These are phyloP conservation scores for Littorina saxatilis DNA, from an alignment of 1,140 invertebrate species.

Conservation along the genomic window DNA sequence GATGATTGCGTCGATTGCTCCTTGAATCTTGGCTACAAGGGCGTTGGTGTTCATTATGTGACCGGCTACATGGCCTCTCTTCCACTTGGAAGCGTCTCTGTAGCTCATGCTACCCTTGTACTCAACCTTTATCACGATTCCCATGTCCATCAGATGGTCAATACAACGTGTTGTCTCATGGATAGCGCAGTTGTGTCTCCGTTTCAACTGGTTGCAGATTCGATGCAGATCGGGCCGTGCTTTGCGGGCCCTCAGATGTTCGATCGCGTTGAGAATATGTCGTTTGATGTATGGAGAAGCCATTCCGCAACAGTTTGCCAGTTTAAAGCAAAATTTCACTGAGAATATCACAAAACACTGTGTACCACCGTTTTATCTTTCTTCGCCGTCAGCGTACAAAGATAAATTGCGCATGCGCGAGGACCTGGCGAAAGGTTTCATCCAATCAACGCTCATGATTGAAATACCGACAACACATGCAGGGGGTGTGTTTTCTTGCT, in stretches of 20 bases:
- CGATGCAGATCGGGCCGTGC: constrained; percentile 88
- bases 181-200: constrained; percentile 84
- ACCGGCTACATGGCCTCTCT: constrained; percentile 60
- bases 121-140: constrained; percentile 88
- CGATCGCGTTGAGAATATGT: constrained; percentile 88
- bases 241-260: constrained; percentile 87
- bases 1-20: constrained; percentile 61
- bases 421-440: no score
- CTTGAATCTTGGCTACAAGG: constrained; percentile 60
- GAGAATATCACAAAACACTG: constrained; percentile 9
- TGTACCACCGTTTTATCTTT: no score
- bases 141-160: constrained; percentile 84
- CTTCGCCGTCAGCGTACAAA: no score
- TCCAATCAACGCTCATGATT: no score
- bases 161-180: constrained; percentile 85
- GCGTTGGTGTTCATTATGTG: constrained; percentile 68
- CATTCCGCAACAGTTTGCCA: background rate
- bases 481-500: no score
- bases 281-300: constrained; percentile 79
- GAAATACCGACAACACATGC: no score
- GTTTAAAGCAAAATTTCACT: background rate
- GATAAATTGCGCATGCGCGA: no score
- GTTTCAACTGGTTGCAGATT: constrained; percentile 87
- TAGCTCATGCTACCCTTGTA: constrained; percentile 91
- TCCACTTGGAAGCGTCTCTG: constrained; percentile 82